Evolutionary conservation across 1,140 invertebrate species (phyloP).

Genomic region (Tetramorium simillimum): DNA sequence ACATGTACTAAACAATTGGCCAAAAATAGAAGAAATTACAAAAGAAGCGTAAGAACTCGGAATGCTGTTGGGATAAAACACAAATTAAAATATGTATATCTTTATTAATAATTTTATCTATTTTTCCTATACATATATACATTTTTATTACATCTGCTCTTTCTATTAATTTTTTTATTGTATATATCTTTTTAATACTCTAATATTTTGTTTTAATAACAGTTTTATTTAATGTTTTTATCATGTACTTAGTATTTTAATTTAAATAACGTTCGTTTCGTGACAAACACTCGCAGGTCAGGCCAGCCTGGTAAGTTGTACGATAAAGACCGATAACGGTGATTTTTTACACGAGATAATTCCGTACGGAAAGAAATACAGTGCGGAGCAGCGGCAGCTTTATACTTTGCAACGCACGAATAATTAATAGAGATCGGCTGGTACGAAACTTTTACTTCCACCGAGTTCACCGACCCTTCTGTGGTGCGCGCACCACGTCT

Average conservation of each 20-base stretch:
- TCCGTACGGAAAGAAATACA: slow-evolving; percentile 1
- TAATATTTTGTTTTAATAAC: not conserved
- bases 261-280: not conserved
- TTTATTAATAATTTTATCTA: not conserved
- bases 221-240: not conserved
- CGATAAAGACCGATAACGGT: slow-evolving; percentile 8
- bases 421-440: slow-evolving; percentile 35
- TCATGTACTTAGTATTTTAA: not conserved
- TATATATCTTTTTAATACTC: not conserved
- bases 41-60: not conserved
- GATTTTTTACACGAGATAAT: slow-evolving; percentile 33
- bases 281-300: not conserved
- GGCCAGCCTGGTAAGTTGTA: not conserved
- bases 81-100: not conserved
- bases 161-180: not conserved
- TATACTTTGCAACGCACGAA: slow-evolving; percentile 22
- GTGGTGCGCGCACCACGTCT: slow-evolving; percentile 10
- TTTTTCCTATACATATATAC: not conserved
- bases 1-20: not conserved
- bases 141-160: not conserved
- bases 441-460: slow-evolving; percentile 51
- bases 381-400: too few species aligned
- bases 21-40: not conserved
- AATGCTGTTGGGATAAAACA: not conserved
- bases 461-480: slow-evolving; percentile 41